These are phyloP conservation scores for Mamestra brassicae DNA, from an alignment of 2,888 invertebrate species.

Conservation along the genomic window DNA sequence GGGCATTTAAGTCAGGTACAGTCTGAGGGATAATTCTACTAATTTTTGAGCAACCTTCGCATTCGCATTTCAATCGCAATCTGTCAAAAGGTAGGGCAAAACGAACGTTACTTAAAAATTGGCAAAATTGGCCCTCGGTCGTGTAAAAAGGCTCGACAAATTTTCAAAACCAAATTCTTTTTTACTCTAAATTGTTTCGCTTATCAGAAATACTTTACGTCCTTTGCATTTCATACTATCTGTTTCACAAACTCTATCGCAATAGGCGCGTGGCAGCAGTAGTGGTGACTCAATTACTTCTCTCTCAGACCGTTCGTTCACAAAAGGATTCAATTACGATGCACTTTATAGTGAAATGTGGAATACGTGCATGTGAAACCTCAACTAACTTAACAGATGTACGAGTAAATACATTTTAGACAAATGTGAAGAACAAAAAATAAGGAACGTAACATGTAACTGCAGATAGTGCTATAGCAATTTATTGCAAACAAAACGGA, in stretches of 20 bases:
- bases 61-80: too few species aligned
- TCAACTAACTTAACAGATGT: slow-evolving; percentile 22
- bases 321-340: slow-evolving; percentile 58
- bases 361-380: slow-evolving; percentile 20
- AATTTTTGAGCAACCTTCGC: too few species aligned
- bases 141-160: too few species aligned
- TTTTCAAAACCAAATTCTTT: too few species aligned
- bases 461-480: not conserved
- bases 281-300: slow-evolving; percentile 38
- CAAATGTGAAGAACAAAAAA: not conserved
- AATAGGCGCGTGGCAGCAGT: slow-evolving; percentile 12
- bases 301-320: slow-evolving; percentile 29
- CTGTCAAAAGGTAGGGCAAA: too few species aligned
- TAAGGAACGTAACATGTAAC: not conserved
- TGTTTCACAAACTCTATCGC: slow-evolving; percentile 22
- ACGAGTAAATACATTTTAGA: slow-evolving; percentile 4
- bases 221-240: slow-evolving; percentile 3
- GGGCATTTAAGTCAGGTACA: too few species aligned
- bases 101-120: too few species aligned
- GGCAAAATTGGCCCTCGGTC: too few species aligned
- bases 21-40: too few species aligned
- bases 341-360: slow-evolving; percentile 43
- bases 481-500: not conserved
- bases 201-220: not conserved
- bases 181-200: not conserved